Evolutionary conservation across 2,888 invertebrate species (phyloP).

Genomic region (Pristionchus arcanus): DNA sequence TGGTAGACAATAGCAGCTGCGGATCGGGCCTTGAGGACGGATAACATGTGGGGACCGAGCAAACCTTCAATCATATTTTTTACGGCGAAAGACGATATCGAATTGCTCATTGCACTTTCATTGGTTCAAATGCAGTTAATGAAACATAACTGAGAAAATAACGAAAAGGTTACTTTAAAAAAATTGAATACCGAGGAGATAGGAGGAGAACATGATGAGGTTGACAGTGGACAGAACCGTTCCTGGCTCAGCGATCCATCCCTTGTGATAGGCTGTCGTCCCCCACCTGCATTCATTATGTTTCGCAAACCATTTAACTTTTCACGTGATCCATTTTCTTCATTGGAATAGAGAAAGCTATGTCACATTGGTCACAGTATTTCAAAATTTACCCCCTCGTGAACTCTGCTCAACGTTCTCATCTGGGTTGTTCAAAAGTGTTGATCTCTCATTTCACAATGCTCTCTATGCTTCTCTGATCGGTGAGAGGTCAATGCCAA

Average conservation of each 20-base stretch:
- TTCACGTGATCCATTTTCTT: too few relatives aligned
- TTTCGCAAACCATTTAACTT: not conserved
- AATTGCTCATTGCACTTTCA: too few relatives aligned
- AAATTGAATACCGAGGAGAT: not conserved
- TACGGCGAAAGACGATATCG: not conserved
- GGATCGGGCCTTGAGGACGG: conserved; percentile 47
- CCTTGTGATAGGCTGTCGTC: conserved; percentile 37
- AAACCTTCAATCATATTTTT: not conserved
- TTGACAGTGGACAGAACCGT: not conserved
- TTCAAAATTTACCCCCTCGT: not conserved
- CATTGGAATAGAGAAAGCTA: too few relatives aligned
- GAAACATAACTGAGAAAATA: not conserved
- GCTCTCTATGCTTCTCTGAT: not conserved
- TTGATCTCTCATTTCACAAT: not conserved
- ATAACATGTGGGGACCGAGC: conserved; percentile 37
- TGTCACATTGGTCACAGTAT: not conserved
- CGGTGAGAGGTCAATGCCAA: too few relatives aligned
- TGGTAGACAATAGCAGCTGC: conserved; percentile 45
- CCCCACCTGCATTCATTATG: not conserved
- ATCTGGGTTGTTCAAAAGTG: too few relatives aligned
- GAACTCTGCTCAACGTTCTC: too few relatives aligned
- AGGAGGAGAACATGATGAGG: conserved; percentile 35
- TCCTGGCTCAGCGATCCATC: conserved; percentile 9
- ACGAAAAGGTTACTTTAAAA: too few relatives aligned
- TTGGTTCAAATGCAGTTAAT: not conserved